A percentile compares a stretch with the other conserved stretches of the same genome.
These are phyloP conservation scores for Chloropsis hardwickii DNA, from an alignment of 2,113 vertebrate species.

Conservation along the genomic window DNA sequence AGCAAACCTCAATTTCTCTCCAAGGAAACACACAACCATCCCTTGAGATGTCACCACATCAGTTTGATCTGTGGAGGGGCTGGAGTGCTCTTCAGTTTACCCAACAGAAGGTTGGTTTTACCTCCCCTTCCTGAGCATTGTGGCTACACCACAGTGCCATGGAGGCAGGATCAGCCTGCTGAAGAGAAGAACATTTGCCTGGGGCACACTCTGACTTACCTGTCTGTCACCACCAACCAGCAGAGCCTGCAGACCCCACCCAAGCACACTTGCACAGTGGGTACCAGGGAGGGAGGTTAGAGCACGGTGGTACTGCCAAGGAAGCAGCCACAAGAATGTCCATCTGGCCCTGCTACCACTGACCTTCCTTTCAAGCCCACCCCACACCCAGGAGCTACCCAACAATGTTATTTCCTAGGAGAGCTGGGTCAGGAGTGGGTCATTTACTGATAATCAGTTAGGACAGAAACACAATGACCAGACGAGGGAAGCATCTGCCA, in stretches of 20 bases:
- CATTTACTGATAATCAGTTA: slow-evolving; percentile 48
- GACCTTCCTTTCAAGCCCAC: not conserved
- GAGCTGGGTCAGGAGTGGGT: slow-evolving; percentile 45
- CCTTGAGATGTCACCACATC: not conserved
- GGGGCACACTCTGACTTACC: not conserved
- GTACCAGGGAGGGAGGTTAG: not conserved
- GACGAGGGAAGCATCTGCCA: slow-evolving; percentile 53
- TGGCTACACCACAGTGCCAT: not conserved
- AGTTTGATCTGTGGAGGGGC: not conserved
- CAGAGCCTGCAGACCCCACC: not conserved
- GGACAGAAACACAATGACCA: slow-evolving; percentile 57
- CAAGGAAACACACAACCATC: not conserved
- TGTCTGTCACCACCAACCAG: not conserved
- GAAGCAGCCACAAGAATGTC: not conserved
- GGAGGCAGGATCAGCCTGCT: not conserved
- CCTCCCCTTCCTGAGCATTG: not conserved
- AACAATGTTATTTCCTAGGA: not conserved
- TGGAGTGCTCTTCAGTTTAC: not conserved
- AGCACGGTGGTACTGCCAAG: not conserved
- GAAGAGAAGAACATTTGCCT: not conserved
- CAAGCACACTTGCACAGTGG: not conserved
- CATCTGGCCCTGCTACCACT: not conserved
- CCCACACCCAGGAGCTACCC: not conserved
- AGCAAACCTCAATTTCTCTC: not conserved
- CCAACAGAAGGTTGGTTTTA: not conserved